Conservation (phyloP, 2,113 vertebrate species). For the Turdus rufiventris region DNA sequence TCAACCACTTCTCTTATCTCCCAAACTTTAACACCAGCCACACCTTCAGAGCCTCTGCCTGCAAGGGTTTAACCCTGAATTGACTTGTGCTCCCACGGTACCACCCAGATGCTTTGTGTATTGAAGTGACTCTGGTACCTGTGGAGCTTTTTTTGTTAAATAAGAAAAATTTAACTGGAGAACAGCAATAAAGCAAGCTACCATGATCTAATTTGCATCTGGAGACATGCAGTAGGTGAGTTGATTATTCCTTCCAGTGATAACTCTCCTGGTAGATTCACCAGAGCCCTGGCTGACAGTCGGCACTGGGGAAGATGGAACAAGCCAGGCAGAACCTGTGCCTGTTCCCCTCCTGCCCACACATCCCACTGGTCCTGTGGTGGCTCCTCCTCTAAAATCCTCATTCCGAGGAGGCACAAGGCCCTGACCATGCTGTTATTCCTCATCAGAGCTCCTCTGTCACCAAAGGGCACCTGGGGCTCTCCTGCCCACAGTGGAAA, state of each 20-base stretch:
- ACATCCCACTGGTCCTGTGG: neutral
- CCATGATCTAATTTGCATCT: neutral
- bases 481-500: neutral
- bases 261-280: neutral
- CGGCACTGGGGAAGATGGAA: neutral
- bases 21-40: neutral
- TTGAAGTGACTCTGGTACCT: neutral
- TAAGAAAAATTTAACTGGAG: neutral
- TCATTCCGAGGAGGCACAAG: rapidly evolving
- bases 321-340: rapidly evolving
- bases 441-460: neutral
- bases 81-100: neutral
- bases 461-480: neutral
- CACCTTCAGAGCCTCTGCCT: neutral
- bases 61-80: neutral
- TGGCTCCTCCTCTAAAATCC: neutral
- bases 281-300: neutral
- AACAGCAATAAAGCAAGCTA: neutral
- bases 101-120: neutral
- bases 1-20: neutral
- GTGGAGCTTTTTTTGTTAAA: neutral
- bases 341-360: neutral
- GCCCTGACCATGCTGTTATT: rapidly evolving
- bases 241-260: neutral
- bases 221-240: neutral